phyloP scores from a whole-genome alignment of 2,797 vertebrate species.

The Aotus griseimembra region DNA sequence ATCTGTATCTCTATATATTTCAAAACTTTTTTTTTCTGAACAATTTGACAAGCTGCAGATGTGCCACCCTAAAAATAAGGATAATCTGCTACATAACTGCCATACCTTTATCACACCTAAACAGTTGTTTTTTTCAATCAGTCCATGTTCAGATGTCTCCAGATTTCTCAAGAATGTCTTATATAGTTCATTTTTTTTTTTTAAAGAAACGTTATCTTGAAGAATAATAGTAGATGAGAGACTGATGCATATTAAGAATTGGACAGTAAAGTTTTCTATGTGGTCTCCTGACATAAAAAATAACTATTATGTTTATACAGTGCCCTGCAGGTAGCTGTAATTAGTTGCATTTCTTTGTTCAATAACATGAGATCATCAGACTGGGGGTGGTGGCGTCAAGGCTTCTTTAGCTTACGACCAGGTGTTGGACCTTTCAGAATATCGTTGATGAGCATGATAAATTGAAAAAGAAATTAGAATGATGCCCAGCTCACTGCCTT shows the following conservation, averaged over 20 bases:
- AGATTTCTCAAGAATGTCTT: conserved; percentile 20
- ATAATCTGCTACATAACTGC: neutral
- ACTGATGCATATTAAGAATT: neutral
- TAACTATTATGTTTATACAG: neutral
- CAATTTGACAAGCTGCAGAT: conserved; percentile 3
- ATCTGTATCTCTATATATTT: neutral
- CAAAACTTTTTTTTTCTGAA: neutral
- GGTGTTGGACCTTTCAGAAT: conserved; percentile 1
- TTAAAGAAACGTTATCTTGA: neutral
- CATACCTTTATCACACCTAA: neutral
- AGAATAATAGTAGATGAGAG: conserved; percentile 38
- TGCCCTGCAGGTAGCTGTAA: conserved; percentile 30
- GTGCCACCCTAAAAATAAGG: conserved; percentile 11
- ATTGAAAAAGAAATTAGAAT: conserved; percentile 53
- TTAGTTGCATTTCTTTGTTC: conserved; percentile 19
- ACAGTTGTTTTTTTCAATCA: neutral
- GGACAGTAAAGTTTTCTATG: conserved; percentile 10
- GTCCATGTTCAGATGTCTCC: neutral
- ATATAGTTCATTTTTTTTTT: neutral
- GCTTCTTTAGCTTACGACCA: neutral
- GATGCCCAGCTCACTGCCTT: neutral
- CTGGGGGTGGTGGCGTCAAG: neutral
- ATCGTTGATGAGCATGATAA: neutral
- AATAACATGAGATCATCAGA: conserved; percentile 28
- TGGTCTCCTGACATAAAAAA: conserved; percentile 22